phyloP scores from a whole-genome alignment of 2,888 invertebrate genomes.

The Lycophotia porphyrea region DNA sequence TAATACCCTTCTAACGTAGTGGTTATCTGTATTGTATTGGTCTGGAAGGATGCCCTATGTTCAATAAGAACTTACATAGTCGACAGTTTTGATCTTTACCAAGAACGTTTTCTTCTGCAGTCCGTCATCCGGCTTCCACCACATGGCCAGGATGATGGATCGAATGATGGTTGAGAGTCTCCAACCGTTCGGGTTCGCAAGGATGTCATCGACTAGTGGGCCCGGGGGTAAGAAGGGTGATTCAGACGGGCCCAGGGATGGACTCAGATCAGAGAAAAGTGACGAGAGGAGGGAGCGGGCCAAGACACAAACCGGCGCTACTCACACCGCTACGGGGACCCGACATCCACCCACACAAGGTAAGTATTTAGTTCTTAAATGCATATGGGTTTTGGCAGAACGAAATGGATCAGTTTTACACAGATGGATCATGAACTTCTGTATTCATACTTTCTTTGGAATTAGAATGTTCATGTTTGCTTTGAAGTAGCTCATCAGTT shows the following conservation, averaged over 20 bases:
- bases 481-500: neutral
- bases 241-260: slow-evolving; percentile 75
- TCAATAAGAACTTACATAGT: neutral
- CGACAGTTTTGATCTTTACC: neutral
- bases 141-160: slow-evolving; percentile 94
- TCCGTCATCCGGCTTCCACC: slow-evolving; percentile 91
- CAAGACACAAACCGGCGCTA: slow-evolving; percentile 65
- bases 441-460: neutral
- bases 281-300: slow-evolving; percentile 76
- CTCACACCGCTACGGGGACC: slow-evolving; percentile 81
- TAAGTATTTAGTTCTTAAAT: slow-evolving; percentile 49
- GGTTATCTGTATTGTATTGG: neutral
- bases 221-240: slow-evolving; percentile 74
- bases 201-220: slow-evolving; percentile 90
- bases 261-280: slow-evolving; percentile 78
- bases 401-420: neutral
- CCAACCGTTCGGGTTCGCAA: slow-evolving; percentile 92
- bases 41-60: neutral
- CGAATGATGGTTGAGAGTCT: slow-evolving; percentile 92
- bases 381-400: neutral
- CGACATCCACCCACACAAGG: slow-evolving; percentile 87
- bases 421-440: neutral
- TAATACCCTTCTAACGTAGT: neutral
- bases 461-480: neutral
- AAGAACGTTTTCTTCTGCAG: slow-evolving; percentile 75